These are phyloP conservation scores for Chelonia mydas DNA, from an alignment of 2,797 vertebrate species.

Conservation along the genomic window DNA sequence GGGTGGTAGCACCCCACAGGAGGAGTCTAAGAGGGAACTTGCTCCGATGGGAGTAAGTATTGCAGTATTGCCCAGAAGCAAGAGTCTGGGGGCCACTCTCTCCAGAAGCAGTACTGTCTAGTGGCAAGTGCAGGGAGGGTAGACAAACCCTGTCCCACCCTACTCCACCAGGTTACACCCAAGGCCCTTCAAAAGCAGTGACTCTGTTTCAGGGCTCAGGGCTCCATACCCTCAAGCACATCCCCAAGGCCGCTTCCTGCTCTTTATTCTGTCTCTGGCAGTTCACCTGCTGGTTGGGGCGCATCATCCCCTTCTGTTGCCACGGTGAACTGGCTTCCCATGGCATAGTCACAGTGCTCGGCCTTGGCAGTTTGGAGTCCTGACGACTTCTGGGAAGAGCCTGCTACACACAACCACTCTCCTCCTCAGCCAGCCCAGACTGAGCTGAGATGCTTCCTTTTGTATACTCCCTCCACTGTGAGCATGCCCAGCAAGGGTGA, in stretches of 20 bases:
- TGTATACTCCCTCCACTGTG: background rate
- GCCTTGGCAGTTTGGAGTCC: too few relatives aligned
- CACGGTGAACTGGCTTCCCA: background rate
- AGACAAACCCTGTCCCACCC: background rate
- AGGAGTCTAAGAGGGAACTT: background rate
- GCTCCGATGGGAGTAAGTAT: background rate
- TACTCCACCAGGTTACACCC: background rate
- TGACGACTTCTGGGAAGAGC: background rate
- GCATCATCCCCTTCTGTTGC: too few relatives aligned
- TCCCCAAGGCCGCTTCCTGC: background rate
- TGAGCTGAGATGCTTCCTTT: background rate
- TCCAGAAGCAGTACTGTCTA: background rate
- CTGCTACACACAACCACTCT: background rate
- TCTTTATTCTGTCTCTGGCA: background rate
- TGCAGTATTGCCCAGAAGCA: background rate
- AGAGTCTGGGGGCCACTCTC: background rate
- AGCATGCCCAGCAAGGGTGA: background rate
- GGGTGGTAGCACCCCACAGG: background rate
- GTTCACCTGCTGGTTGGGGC: background rate
- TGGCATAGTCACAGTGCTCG: too few relatives aligned
- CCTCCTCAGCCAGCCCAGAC: background rate
- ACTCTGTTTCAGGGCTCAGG: background rate
- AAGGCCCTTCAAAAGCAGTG: background rate
- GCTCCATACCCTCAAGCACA: background rate
- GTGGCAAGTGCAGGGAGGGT: background rate